These are phyloP conservation scores for Lutjanus campechanus DNA, from an alignment of 2,797 vertebrate genomes.

Conservation along the genomic window DNA sequence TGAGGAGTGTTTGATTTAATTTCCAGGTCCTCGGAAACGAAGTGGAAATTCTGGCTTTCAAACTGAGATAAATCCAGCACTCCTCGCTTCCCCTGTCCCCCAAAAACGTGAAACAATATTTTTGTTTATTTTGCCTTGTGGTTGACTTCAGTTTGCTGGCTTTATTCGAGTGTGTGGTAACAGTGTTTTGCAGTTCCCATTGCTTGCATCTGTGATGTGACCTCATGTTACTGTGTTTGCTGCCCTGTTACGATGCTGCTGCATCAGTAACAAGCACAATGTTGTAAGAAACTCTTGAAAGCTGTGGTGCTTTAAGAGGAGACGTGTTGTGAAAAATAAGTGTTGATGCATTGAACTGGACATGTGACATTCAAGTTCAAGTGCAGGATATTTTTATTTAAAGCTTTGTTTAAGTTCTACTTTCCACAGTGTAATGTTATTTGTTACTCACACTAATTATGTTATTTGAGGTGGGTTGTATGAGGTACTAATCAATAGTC, in stretches of 20 bases:
- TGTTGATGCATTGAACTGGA: conserved; percentile 80
- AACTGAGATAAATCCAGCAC: conserved; percentile 84
- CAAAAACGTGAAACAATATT: conserved; percentile 80
- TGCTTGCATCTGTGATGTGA: conserved; percentile 66
- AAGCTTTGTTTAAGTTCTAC: not conserved
- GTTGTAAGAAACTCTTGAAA: conserved; percentile 63
- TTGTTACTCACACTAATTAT: too few species aligned
- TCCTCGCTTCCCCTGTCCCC: conserved; percentile 79
- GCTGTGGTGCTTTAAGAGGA: conserved; percentile 62
- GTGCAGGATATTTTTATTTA: conserved; percentile 17
- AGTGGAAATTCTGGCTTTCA: conserved; percentile 77
- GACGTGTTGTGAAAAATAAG: conserved; percentile 47
- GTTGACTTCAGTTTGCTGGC: conserved; percentile 66
- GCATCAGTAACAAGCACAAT: conserved; percentile 70
- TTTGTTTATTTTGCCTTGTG: conserved; percentile 63
- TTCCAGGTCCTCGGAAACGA: conserved; percentile 82
- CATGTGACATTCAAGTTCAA: conserved; percentile 42
- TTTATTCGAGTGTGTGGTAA: conserved; percentile 56
- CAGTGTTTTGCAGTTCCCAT: conserved; percentile 34
- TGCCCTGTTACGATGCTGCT: conserved; percentile 68
- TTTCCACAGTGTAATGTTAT: conserved; percentile 5
- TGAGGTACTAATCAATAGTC: too few species aligned
- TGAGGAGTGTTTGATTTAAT: conserved; percentile 86
- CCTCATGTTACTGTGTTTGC: conserved; percentile 8
- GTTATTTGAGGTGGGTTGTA: too few species aligned